Evolutionary conservation across 1,140 invertebrate species (phyloP).

Genomic region (Cheumatopsyche charites): DNA sequence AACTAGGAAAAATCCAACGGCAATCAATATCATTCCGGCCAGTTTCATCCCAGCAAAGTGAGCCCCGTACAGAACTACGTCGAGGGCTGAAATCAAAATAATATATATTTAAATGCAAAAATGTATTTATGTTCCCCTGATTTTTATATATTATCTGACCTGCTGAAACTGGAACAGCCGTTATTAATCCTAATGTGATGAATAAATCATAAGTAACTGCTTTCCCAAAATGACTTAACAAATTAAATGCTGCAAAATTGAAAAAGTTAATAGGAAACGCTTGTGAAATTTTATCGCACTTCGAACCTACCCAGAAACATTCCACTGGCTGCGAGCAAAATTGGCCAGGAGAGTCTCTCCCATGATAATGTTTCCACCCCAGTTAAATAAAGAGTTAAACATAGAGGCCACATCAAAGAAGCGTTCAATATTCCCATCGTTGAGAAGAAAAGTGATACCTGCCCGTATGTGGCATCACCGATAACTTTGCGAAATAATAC

Average conservation of each 20-base stretch:
- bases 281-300: background rate
- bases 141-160: constrained; percentile 65
- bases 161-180: constrained; percentile 90
- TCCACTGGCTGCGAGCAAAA: constrained; percentile 76
- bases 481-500: constrained; percentile 90
- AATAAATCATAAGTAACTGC: constrained; percentile 91
- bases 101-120: background rate
- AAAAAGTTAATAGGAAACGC: constrained; percentile 33
- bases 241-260: constrained; percentile 80
- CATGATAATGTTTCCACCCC: constrained; percentile 81
- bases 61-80: constrained; percentile 82
- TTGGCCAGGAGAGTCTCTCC: constrained; percentile 80
- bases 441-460: constrained; percentile 87
- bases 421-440: constrained; percentile 84
- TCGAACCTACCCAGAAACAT: constrained; percentile 74
- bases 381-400: constrained; percentile 81
- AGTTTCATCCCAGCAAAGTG: constrained; percentile 93
- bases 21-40: constrained; percentile 88
- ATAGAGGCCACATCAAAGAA: constrained; percentile 84
- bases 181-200: constrained; percentile 88
- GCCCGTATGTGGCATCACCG: constrained; percentile 86
- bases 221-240: constrained; percentile 89
- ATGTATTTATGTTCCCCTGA: too few species aligned
- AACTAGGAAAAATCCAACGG: constrained; percentile 89
- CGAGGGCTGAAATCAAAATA: constrained; percentile 68